A percentile compares a stretch with the other conserved stretches of the same genome.
Evolutionary conservation across 1,140 invertebrate genomes (phyloP).

Genomic region (Drosophila subpulchrella): DNA sequence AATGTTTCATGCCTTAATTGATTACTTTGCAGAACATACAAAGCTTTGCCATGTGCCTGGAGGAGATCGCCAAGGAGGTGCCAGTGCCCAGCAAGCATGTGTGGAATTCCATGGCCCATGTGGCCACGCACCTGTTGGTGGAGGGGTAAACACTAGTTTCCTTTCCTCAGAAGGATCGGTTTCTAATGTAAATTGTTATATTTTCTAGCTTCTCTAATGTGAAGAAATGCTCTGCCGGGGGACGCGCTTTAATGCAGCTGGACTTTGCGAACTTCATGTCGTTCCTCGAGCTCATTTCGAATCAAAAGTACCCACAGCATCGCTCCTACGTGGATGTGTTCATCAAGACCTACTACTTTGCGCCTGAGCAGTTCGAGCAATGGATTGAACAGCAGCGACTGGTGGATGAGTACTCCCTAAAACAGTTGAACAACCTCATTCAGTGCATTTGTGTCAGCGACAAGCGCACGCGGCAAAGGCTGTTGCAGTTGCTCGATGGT

Average conservation of each 20-base stretch:
- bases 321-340: conserved; percentile 96
- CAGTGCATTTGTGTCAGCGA: conserved; percentile 94
- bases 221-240: conserved; percentile 98
- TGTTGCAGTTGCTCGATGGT: conserved; percentile 88
- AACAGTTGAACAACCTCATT: conserved; percentile 94
- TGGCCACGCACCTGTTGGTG: conserved; percentile 94
- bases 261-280: conserved; percentile 98
- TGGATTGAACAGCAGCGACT: conserved; percentile 96
- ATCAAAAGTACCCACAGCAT: conserved; percentile 93
- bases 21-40: conserved; percentile 89
- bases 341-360: conserved; percentile 98
- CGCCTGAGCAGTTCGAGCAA: conserved; percentile 93
- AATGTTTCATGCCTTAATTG: background rate
- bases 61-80: conserved; percentile 88
- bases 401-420: conserved; percentile 89
- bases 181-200: background rate
- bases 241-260: conserved; percentile 97
- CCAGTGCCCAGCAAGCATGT: conserved; percentile 90
- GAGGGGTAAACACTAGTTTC: conserved; percentile 90
- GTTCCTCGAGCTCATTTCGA: conserved; percentile 94
- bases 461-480: conserved; percentile 92
- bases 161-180: background rate
- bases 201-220: conserved; percentile 91
- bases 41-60: conserved; percentile 91
- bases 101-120: conserved; percentile 94